phyloP scores from a whole-genome alignment of 2,888 invertebrate genomes.

The Nebria salina region DNA sequence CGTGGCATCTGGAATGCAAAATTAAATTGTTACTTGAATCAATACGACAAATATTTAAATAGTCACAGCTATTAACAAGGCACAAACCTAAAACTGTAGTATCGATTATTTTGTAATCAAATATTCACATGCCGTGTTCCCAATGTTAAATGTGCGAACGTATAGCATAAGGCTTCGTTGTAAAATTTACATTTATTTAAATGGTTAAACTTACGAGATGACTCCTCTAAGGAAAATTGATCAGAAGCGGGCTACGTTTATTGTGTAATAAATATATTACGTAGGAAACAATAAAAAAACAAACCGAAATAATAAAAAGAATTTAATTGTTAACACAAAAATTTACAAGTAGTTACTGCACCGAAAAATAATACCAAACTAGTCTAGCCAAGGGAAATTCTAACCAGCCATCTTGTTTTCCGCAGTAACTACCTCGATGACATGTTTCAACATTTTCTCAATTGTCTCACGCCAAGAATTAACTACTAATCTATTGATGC shows the following conservation, averaged over 20 bases:
- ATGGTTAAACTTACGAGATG: not conserved
- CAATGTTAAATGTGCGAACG: too few relatives aligned
- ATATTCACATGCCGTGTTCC: too few relatives aligned
- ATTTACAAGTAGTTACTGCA: not conserved
- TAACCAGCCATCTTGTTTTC: conserved; percentile 52
- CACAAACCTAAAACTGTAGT: not conserved
- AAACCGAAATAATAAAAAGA: not conserved
- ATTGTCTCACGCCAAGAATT: conserved; percentile 43
- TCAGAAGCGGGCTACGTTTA: not conserved
- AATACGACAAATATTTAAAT: not conserved
- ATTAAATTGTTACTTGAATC: not conserved
- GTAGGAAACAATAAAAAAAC: not conserved
- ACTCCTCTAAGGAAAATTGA: not conserved
- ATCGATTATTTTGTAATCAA: conserved; percentile 3
- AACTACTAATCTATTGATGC: conserved; percentile 17
- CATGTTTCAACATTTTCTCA: conserved; percentile 35
- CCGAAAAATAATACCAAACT: conserved; percentile 2
- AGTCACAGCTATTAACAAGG: not conserved
- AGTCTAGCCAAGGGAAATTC: conserved; percentile 9
- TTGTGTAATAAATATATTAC: not conserved
- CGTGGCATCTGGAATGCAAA: conserved; percentile 76
- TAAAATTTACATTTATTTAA: not conserved
- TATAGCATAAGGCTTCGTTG: not conserved
- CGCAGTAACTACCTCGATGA: conserved; percentile 46
- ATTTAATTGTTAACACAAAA: conserved; percentile 6